phyloP scores from a whole-genome alignment of 2,888 invertebrate species.

The Philereme transversata region DNA sequence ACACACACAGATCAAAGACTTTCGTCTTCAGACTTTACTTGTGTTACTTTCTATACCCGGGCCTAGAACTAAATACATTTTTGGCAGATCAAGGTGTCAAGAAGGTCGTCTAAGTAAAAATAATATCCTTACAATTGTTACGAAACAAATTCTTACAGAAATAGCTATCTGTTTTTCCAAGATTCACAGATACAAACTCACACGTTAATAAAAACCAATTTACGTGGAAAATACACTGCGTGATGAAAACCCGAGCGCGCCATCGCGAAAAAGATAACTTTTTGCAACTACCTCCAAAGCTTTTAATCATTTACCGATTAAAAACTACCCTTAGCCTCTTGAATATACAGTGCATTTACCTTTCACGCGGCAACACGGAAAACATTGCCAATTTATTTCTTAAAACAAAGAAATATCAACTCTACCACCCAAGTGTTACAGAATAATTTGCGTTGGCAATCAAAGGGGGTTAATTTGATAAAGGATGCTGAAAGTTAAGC shows the following conservation, averaged over 20 bases:
- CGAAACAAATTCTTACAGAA: neutral
- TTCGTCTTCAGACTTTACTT: no score
- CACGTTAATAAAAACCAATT: slow-evolving; percentile 19
- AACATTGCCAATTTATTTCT: slow-evolving; percentile 19
- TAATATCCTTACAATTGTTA: no score
- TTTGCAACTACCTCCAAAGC: slow-evolving; percentile 22
- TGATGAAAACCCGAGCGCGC: slow-evolving; percentile 23
- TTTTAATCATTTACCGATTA: slow-evolving; percentile 12
- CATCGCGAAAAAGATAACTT: slow-evolving; percentile 18
- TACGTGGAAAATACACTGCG: slow-evolving; percentile 16
- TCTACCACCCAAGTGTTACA: neutral
- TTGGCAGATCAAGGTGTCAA: no score
- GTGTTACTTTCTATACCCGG: no score
- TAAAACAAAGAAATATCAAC: slow-evolving; percentile 6
- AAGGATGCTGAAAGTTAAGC: slow-evolving; percentile 7
- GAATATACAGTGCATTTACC: neutral
- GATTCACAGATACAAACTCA: slow-evolving; percentile 5
- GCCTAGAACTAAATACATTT: no score
- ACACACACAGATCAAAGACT: no score
- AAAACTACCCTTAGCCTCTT: neutral
- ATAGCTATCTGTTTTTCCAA: neutral
- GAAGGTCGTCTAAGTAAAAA: no score
- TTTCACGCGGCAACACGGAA: slow-evolving; percentile 10
- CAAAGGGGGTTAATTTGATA: slow-evolving; percentile 25
- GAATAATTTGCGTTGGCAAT: slow-evolving; percentile 4